These are phyloP conservation scores for Hipparchia sbordonii DNA, from an alignment of 2,888 invertebrate genomes.

Conservation along the genomic window DNA sequence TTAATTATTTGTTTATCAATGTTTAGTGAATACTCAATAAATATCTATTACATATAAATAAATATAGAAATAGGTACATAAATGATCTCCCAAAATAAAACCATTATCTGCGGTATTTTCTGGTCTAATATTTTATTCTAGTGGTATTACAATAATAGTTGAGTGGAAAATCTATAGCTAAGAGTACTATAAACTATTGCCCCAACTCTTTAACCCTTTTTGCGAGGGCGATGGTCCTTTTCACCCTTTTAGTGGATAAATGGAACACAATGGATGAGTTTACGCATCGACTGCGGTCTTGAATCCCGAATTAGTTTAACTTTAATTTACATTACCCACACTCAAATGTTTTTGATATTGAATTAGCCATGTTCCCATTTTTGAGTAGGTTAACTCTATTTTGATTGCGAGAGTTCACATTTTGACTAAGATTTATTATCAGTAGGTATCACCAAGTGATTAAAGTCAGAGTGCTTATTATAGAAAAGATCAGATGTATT, in stretches of 20 bases:
- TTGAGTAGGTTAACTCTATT: constrained; percentile 15
- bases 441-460: no score
- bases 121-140: constrained; percentile 6
- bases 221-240: constrained; percentile 44
- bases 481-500: no score
- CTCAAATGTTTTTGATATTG: constrained; percentile 36
- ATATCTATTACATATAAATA: no score
- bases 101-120: neutral
- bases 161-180: constrained; percentile 26
- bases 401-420: neutral
- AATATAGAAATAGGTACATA: no score
- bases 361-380: constrained; percentile 26
- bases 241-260: constrained; percentile 57
- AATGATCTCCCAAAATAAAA: neutral
- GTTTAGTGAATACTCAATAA: no score
- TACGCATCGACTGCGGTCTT: constrained; percentile 38
- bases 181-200: constrained; percentile 35
- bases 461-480: no score
- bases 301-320: constrained; percentile 41
- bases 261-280: constrained; percentile 46
- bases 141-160: constrained; percentile 8
- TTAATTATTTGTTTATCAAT: no score
- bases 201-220: constrained; percentile 34
- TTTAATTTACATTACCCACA: constrained; percentile 39
- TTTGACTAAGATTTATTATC: neutral